phyloP scores from a whole-genome alignment of 2,113 vertebrate species.

The Rhegmatorhina hoffmannsi region DNA sequence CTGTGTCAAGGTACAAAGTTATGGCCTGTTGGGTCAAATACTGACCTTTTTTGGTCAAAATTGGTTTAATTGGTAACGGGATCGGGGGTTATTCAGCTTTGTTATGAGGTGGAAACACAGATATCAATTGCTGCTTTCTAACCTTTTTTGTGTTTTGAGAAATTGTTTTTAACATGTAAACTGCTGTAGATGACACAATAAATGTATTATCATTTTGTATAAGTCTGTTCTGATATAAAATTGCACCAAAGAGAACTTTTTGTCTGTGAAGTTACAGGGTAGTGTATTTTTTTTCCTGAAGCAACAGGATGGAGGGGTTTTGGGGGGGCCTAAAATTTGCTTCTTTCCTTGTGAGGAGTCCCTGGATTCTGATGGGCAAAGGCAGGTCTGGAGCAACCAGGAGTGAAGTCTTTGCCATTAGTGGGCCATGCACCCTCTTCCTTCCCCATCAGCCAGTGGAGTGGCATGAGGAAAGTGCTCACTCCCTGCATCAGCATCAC shows the following conservation, averaged over 20 bases:
- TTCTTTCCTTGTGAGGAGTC: background rate
- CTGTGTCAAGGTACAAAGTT: conserved; percentile 42
- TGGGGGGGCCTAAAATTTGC: background rate
- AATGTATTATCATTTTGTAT: conserved; percentile 74
- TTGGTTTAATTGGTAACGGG: background rate
- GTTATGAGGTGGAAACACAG: conserved; percentile 41
- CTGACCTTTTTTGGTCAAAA: conserved; percentile 51
- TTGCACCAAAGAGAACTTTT: conserved; percentile 17
- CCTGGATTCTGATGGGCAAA: background rate
- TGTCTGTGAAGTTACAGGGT: background rate
- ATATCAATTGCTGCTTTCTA: conserved; percentile 49
- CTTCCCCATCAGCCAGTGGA: no score
- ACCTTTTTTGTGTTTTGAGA: conserved; percentile 64
- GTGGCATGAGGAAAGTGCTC: background rate
- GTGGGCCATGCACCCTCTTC: background rate
- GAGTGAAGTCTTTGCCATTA: background rate
- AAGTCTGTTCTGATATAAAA: conserved; percentile 34
- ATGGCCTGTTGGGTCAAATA: conserved; percentile 20
- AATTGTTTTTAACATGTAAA: conserved; percentile 68
- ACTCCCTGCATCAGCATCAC: no score
- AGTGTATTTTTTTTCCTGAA: background rate
- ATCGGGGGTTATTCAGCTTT: conserved; percentile 35
- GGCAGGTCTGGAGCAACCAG: background rate
- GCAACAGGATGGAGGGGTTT: background rate
- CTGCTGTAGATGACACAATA: conserved; percentile 77